Percentiles rank a stretch among this genome's conserved stretches.
Conservation (phyloP, 2,888 invertebrate genomes). For the Tricholauxania praeusta region DNA sequence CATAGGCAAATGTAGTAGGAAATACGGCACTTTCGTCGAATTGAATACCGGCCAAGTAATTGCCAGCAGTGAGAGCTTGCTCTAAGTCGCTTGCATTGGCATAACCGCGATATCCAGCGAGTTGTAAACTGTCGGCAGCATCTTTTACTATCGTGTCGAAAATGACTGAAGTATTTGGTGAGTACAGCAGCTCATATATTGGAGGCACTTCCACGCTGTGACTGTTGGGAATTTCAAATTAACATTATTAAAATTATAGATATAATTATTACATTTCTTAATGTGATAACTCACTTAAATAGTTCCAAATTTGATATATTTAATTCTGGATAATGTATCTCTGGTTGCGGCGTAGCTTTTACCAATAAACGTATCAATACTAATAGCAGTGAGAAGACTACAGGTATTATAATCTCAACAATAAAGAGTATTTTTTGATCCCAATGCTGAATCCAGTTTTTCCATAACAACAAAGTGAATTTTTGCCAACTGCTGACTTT, state of each 20-base stretch:
- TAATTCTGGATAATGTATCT: slow-evolving; percentile 60
- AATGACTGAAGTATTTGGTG: slow-evolving; percentile 67
- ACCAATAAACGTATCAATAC: slow-evolving; percentile 79
- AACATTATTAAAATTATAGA: no score
- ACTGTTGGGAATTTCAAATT: background rate
- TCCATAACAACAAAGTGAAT: slow-evolving; percentile 83
- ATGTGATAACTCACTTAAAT: slow-evolving; percentile 54
- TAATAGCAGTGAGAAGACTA: slow-evolving; percentile 76
- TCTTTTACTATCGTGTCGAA: slow-evolving; percentile 64
- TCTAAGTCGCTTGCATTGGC: slow-evolving; percentile 48
- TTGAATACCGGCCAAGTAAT: slow-evolving; percentile 71
- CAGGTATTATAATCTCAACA: slow-evolving; percentile 77
- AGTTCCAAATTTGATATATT: slow-evolving; percentile 61
- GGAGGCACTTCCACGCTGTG: slow-evolving; percentile 14
- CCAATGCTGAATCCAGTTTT: slow-evolving; percentile 84
- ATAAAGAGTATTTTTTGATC: slow-evolving; percentile 77
- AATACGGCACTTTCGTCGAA: slow-evolving; percentile 70
- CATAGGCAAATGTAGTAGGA: slow-evolving; percentile 70
- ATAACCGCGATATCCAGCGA: slow-evolving; percentile 42
- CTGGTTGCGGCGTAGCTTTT: slow-evolving; percentile 67
- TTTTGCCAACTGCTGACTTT: slow-evolving; percentile 68
- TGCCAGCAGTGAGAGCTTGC: slow-evolving; percentile 38
- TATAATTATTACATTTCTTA: no score
- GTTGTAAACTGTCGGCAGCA: slow-evolving; percentile 50
- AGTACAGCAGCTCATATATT: slow-evolving; percentile 67